A percentile compares a stretch with the other conserved stretches of the same genome.
These are phyloP conservation scores for Pseudotriccus pelzelni DNA, from an alignment of 2,797 vertebrate species.

Conservation along the genomic window DNA sequence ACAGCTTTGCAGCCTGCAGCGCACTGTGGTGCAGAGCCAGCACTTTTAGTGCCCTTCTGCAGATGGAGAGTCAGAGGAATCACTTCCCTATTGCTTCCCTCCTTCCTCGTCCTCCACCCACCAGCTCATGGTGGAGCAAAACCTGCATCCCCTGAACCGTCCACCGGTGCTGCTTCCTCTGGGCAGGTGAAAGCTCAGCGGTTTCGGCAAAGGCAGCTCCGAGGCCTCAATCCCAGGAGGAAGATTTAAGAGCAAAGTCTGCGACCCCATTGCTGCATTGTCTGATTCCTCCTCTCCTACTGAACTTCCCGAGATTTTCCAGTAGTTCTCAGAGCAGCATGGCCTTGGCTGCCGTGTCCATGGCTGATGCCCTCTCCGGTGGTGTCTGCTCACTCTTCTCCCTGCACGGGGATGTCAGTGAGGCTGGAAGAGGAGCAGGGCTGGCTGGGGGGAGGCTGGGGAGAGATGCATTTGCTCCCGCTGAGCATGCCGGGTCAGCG, in stretches of 20 bases:
- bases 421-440: neutral
- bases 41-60: neutral
- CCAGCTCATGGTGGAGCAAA: neutral
- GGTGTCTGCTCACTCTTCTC: neutral
- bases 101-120: neutral
- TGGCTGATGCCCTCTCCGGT: rapidly evolving
- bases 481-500: neutral
- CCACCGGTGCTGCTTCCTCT: neutral
- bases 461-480: neutral
- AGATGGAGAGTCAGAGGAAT: neutral
- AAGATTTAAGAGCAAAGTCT: neutral
- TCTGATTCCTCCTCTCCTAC: neutral
- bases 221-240: neutral
- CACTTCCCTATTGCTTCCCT: rapidly evolving
- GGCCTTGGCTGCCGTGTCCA: rapidly evolving
- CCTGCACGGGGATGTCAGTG: rapidly evolving
- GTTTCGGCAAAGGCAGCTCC: rapidly evolving
- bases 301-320: neutral
- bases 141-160: neutral
- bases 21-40: neutral
- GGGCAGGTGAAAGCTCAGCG: neutral
- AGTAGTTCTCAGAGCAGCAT: neutral
- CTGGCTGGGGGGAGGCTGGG: neutral
- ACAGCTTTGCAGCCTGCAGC: rapidly evolving
- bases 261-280: neutral